Base-by-base conservation (phyloP, 2,888 invertebrate genomes). In the Uropetala carovei region DNA sequence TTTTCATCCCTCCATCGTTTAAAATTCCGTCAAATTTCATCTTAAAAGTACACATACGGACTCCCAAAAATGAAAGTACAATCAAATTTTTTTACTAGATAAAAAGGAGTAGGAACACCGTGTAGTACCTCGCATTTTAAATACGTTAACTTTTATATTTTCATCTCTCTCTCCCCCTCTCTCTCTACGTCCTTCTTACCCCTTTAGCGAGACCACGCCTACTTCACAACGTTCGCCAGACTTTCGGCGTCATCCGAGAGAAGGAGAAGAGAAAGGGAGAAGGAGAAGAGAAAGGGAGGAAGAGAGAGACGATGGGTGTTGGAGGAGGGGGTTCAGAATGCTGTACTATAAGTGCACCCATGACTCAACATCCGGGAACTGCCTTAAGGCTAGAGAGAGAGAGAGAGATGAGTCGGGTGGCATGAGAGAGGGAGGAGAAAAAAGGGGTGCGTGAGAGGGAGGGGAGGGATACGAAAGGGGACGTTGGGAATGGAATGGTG, bases 331-430 rank as follows among this genome's bases (percentile, higher is more conserved):
- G 9, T 59, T 16, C 10, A 30, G 89, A 43, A 89, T 64, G 16
- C 89, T 18, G 89, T 60, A 60, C 89, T 89, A 89, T 60, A 68
- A 68, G 30, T 56, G 89, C 68, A 60, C 64, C 16, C 89, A 43
- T 89, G 89, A 89, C 89, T 86, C 86, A 86, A 60, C 86, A 86
- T 60, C 86, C 86, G 86, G 86, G 59, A 60, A 30, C 16, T 13
- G 30, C 82, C 30, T 82, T 18, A 11, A 13, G 81, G 81, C 8
- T 75, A 11, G 4, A 11, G 11, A 9, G 75, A 0, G n/a, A 22
- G 43, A 9, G 43, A n/a, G 16, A 56, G 82, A 16, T 0, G 60
- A 16, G 16, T 64, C 18, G 18, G 43, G 43, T 11, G 22, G 82
- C 14, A 43, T 27, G 43, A 82, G 27, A 43, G 82, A 11, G 56